Base-by-base conservation (phyloP, 2,888 invertebrate species). In the Omphaloscelis lunosa region DNA sequence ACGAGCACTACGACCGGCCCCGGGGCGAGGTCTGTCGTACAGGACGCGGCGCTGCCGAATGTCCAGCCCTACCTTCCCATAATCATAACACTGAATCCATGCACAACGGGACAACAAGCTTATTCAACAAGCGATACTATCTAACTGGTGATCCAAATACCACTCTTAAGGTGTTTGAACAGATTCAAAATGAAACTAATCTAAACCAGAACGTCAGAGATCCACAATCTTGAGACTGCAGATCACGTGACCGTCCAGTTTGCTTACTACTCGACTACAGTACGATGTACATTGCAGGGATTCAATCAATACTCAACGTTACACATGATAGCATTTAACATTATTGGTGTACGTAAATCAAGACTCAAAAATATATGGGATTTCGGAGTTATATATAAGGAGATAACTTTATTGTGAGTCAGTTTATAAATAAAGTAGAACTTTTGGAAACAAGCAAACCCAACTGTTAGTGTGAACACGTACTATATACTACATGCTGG, bases 61-160 rank as follows among this genome's bases (percentile, higher is more conserved):
- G 39, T 58, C 81, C 62, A 66, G n/a, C 58, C 71, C 67, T 72
- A 72, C 11, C 75, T 72, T 53, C 59, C 82, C 75, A 63, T 75
- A 76, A 59, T 81, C 61, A 63, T 72, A 62, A 89, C 90, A 89
- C 89, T 80, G 87, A 84, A 85, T 88, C 89, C 93, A 92, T 92
- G 93, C 93, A 91, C 82, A 89, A 88, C 85, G 86, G 89, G 83
- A 84, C 88, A 87, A 80, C 90, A 90, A 90, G 91, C 90, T 85
- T 86, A 82, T 84, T 84, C 85, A 84, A 87, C 82, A 87, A 87
- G 85, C 89, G 87, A 86, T 86, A 86, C 84, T 76, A 85, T 78
- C 74, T 79, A 83, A 80, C 83, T 88, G 85, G 62, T 82, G 76
- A 81, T 75, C 69, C 68, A 79, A 85, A 78, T 77, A 74, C 75